Evolutionary conservation across 2,888 invertebrate species (phyloP), one percentile per base, ranked within the genome.

Genomic region (Drosophila ochracea): DNA sequence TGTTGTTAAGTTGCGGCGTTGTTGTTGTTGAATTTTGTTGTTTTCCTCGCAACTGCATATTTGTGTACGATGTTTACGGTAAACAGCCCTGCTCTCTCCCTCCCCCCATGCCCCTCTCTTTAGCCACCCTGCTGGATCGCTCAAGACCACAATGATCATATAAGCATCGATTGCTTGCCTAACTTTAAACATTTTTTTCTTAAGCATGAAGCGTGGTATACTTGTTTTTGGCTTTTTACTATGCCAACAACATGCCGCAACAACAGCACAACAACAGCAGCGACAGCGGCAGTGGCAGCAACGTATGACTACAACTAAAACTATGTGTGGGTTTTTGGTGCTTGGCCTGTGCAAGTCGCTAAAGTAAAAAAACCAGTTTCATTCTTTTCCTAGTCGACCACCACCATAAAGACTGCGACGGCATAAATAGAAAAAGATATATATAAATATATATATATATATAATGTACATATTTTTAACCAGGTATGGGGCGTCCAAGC

Each of bases 181-280:
- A 88, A 85, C 82, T 80, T 81, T 78, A 84, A 87, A 72, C 79
- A 83, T 83, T 87, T 79, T 78, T 55, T 30, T 58, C 16, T 68
- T 58, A 80, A 75, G 83, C 88, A 85, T 85, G 85, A 83, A 88
- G 85, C 85, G 85, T 85, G 85, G 89, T 83, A 85, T 88, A 88
- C 85, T 83, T 88, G 85, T 83, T 88, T 88, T 78, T 74, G 70
- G 71, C 82, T 76, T 68, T 76, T 78, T 76, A 81, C 78, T 84
- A 86, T 84, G 84, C 82, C 85, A 83, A 83, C 83, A 84, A 81
- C 70, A 82, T 49, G 60, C 67, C 59, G 50, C 60, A 57, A 50
- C 50, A 83, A 82, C 83, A 28, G 3, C 43, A 58, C 50, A 57
- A 28, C 85, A 83, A 82, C 85, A 84, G 76, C 39, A 41, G 59